phyloP scores from a whole-genome alignment of 2,797 vertebrate species.

The Hydrocynus forskahlii region DNA sequence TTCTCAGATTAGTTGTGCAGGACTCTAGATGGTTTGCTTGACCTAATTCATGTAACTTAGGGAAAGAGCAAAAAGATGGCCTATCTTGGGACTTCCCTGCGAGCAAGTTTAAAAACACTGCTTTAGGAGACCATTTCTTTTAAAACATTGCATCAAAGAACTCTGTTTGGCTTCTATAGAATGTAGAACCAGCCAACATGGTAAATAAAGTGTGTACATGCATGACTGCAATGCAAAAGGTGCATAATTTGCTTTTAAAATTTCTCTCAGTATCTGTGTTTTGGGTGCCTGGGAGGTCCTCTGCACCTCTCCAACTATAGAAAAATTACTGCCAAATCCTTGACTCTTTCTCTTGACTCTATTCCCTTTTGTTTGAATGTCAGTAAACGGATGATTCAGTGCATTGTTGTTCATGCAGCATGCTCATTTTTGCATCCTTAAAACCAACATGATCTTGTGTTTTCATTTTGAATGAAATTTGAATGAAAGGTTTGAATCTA shows the following conservation, averaged over 20 bases:
- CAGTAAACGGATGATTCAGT: not conserved
- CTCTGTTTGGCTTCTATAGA: not conserved
- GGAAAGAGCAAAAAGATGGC: too few species aligned
- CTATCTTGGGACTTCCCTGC: too few species aligned
- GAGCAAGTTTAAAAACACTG: not conserved
- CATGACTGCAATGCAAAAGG: not conserved
- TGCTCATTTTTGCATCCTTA: not conserved
- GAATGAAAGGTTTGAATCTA: slow-evolving; percentile 6
- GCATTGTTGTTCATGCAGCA: not conserved
- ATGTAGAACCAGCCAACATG: not conserved
- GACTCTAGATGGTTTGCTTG: not conserved
- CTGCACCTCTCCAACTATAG: not conserved
- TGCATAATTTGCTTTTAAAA: not conserved
- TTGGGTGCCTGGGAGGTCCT: not conserved
- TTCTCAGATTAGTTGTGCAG: not conserved
- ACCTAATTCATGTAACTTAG: not conserved
- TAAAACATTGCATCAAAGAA: not conserved
- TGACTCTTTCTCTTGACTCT: not conserved
- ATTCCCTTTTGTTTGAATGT: not conserved
- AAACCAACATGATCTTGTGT: not conserved
- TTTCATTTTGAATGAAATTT: not conserved
- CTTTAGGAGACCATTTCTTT: not conserved
- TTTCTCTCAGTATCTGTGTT: not conserved
- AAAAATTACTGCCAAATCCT: not conserved
- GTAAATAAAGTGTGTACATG: not conserved